Conservation (phyloP, 2,113 vertebrate genomes). For the Ailuropoda melanoleuca region DNA sequence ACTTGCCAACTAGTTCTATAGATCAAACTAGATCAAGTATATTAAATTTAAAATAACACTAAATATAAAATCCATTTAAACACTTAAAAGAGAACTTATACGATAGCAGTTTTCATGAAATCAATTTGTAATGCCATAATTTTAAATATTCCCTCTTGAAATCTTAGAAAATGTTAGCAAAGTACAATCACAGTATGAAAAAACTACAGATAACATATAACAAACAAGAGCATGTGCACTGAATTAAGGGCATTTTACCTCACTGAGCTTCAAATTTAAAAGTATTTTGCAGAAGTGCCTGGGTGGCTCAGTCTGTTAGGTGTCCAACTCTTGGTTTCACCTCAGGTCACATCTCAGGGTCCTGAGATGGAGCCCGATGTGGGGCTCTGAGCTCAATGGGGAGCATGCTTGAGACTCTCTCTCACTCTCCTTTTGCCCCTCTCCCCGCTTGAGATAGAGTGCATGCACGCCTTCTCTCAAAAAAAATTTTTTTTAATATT, state of each 20-base stretch:
- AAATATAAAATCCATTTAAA: conserved; percentile 26
- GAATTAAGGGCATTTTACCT: not conserved
- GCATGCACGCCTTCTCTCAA: not conserved
- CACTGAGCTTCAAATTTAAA: conserved; percentile 13
- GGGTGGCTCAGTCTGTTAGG: not conserved
- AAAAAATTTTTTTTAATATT: not conserved
- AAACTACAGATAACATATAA: not conserved
- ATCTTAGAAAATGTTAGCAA: conserved; percentile 40
- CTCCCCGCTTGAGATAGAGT: not conserved
- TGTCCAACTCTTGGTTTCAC: not conserved
- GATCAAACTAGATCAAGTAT: not conserved
- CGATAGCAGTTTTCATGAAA: conserved; percentile 18
- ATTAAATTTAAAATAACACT: not conserved
- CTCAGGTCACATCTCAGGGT: not conserved
- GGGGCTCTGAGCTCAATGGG: not conserved
- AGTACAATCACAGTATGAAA: conserved; percentile 3
- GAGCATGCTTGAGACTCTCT: not conserved
- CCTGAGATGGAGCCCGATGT: not conserved
- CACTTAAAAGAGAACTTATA: conserved; percentile 4
- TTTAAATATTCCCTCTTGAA: conserved; percentile 12
- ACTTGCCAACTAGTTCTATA: not conserved
- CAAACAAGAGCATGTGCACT: not conserved
- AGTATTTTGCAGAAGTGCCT: not conserved
- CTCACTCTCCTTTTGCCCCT: not conserved
- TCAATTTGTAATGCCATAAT: conserved; percentile 6